Conservation (phyloP, 2,113 vertebrate species). For the Indicator indicator region DNA sequence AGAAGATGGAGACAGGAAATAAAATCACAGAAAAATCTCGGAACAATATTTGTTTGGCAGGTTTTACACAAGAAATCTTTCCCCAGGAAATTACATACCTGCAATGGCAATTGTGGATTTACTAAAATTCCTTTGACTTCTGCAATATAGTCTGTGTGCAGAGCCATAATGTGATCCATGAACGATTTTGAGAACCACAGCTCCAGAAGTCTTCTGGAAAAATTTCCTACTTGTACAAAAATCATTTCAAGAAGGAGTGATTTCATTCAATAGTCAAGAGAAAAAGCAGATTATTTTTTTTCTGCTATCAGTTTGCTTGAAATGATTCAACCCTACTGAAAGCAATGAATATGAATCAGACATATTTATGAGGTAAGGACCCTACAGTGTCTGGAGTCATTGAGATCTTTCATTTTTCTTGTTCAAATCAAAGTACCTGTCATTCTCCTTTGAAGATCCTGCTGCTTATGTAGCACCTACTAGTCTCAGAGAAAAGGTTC, state of each 20-base stretch:
- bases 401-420: conserved; percentile 56
- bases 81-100: neutral
- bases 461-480: neutral
- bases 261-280: neutral
- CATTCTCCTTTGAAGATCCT: conserved; percentile 22
- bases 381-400: conserved; percentile 28
- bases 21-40: neutral
- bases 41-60: neutral
- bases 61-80: neutral
- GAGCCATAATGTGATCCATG: neutral
- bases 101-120: neutral
- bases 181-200: neutral
- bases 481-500: neutral
- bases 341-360: conserved; percentile 55
- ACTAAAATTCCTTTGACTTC: neutral
- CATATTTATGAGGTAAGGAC: conserved; percentile 56
- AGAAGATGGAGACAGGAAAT: neutral
- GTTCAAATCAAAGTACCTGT: conserved; percentile 40
- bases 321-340: conserved; percentile 26
- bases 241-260: neutral
- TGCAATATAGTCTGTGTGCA: neutral
- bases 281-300: neutral
- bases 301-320: conserved; percentile 25
- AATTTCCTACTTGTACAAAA: neutral
- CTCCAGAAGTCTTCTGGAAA: neutral